Base-by-base conservation (phyloP, 64 coral and sea anemone genomes). In the Stichodactyla mertensii region DNA sequence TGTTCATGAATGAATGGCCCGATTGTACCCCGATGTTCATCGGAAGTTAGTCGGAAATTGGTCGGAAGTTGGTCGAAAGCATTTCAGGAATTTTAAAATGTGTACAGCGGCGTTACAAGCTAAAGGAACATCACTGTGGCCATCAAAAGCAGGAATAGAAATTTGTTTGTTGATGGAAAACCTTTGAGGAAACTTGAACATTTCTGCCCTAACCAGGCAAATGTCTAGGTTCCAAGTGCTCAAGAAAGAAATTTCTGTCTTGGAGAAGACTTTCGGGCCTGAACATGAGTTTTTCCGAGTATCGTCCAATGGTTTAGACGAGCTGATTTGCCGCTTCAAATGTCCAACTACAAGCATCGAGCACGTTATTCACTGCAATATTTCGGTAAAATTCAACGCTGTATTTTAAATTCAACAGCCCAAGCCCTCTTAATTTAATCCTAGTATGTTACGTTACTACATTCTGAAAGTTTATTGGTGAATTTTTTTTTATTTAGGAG, bases 141-240 rank as follows among this genome's bases (percentile, higher is more conserved):
- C 18, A 58, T 11, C 9, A 27, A 74, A 74, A 74, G 69, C 20
- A 74, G 10, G 24, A 28, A 36, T 66, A 66, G 36, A 45, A 45
- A n/a, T 61, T 74, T 74, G 69, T 74, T 74, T 74, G 69, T 74
- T 74, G 69, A 74, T 74, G 69, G 69, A 74, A 74, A 74, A 31
- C n/a, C 9, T 74, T 31, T 6, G 24, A 74, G 23, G 12, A 74
- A 74, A 31, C 23, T 31, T 27, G 23, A 74, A 8, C 7, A 74
- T 81, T 81, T 53, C 51, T 92, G 90, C 84, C 90, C 86, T 83
- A 71, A 71, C 88, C 85, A 90, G 93, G 93, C 93, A 95, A 95
- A 99, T 99, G 97, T 95, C 97, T 89, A 92, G 90, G 90, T 99
- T 99, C 87, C 97, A 99, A 94, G 97, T 90, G 78, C 97, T 99